Conservation (phyloP, 2,797 vertebrate species). For the Thaleichthys pacificus region DNA sequence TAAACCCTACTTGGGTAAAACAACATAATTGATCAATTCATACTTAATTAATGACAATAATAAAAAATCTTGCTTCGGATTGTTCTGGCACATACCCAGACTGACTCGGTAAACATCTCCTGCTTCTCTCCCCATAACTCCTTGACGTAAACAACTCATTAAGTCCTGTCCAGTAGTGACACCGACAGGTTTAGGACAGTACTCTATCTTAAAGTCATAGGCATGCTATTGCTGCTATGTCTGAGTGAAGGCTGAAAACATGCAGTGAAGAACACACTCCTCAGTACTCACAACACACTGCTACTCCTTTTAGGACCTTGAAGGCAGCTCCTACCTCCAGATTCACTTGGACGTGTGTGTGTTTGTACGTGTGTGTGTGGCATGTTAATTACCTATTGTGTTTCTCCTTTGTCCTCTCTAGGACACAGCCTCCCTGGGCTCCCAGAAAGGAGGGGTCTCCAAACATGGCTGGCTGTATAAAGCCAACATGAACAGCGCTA, state of each 20-base stretch:
- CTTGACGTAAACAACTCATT: too few species aligned
- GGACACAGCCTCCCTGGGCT: conserved; percentile 92
- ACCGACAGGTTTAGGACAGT: background rate
- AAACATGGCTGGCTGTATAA: conserved; percentile 98
- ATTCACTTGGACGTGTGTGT: background rate
- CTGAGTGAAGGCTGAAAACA: background rate
- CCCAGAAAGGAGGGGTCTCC: conserved; percentile 94
- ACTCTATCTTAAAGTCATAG: background rate
- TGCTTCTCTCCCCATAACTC: too few species aligned
- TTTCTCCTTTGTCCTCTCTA: conserved; percentile 47
- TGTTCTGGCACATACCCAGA: too few species aligned
- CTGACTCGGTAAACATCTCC: too few species aligned
- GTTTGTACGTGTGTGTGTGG: conserved; percentile 5
- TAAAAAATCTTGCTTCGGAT: too few species aligned
- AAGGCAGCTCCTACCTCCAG: background rate
- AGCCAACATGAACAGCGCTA: conserved; percentile 98
- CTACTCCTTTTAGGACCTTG: background rate
- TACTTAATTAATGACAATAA: too few species aligned
- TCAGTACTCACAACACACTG: background rate
- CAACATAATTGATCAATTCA: too few species aligned
- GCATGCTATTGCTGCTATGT: background rate
- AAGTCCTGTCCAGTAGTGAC: background rate
- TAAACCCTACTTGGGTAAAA: too few species aligned
- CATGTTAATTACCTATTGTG: background rate
- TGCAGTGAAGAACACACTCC: background rate